Conservation (phyloP, 2,113 vertebrate species). For the Silurus meridionalis region DNA sequence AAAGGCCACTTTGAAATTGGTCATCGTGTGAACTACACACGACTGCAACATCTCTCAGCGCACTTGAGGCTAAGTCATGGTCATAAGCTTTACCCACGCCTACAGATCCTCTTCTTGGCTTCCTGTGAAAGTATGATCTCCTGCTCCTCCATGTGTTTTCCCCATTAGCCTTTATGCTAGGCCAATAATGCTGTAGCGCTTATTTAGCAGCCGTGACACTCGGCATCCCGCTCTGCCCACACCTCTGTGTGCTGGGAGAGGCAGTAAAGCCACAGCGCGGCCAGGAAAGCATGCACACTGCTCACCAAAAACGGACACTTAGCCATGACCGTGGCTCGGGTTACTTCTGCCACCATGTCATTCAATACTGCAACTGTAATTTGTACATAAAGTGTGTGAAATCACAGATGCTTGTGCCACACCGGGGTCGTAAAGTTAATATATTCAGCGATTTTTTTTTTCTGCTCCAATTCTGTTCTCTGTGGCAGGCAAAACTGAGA, state of each 20-base stretch:
- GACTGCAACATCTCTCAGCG: slow-evolving; percentile 8
- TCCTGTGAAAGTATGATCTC: slow-evolving; percentile 57
- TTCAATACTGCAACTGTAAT: slow-evolving; percentile 79
- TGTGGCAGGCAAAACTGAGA: slow-evolving; percentile 23
- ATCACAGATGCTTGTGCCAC: slow-evolving; percentile 79
- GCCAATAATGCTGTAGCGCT: slow-evolving; percentile 56
- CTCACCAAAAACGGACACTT: slow-evolving; percentile 65
- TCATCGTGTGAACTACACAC: slow-evolving; percentile 28
- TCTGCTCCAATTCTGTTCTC: slow-evolving; percentile 6
- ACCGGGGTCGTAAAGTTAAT: slow-evolving; percentile 75
- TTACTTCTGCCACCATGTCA: slow-evolving; percentile 72
- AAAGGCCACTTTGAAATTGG: slow-evolving; percentile 29
- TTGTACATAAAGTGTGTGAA: slow-evolving; percentile 80
- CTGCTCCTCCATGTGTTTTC: slow-evolving; percentile 75
- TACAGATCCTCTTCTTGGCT: slow-evolving; percentile 37
- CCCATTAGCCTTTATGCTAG: slow-evolving; percentile 63
- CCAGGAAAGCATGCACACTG: slow-evolving; percentile 65
- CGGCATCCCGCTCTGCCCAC: slow-evolving; percentile 69
- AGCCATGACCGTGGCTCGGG: slow-evolving; percentile 68
- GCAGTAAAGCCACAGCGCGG: slow-evolving; percentile 66
- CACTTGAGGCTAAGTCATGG: slow-evolving; percentile 29
- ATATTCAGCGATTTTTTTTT: slow-evolving; percentile 63
- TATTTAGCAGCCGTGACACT: slow-evolving; percentile 71
- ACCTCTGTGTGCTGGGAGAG: slow-evolving; percentile 64
- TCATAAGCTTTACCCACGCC: slow-evolving; percentile 1